These are phyloP conservation scores for Ceratina australensis DNA, from an alignment of 1,140 invertebrate species.

Conservation along the genomic window DNA sequence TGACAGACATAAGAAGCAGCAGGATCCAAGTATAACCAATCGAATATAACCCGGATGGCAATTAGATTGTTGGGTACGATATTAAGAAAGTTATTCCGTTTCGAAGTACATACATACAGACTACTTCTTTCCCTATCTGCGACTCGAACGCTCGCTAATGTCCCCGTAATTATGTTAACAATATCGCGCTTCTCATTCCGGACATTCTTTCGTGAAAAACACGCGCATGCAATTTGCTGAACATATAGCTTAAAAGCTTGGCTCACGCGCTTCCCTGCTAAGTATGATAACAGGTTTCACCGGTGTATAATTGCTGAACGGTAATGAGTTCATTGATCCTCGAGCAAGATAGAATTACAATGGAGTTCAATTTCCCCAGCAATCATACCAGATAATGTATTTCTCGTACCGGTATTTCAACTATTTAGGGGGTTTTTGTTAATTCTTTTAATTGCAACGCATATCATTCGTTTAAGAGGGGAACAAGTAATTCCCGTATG, in stretches of 20 bases:
- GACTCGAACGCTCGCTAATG: slow-evolving; percentile 9
- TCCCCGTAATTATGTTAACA: slow-evolving; percentile 24
- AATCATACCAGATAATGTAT: background rate
- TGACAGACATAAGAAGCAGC: no score
- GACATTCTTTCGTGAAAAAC: background rate
- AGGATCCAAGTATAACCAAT: no score
- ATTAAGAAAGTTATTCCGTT: no score
- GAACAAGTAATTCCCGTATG: no score
- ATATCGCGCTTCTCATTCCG: background rate
- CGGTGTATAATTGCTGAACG: background rate
- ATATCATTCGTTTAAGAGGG: no score
- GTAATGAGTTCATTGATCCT: slow-evolving; percentile 2
- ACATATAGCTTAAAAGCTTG: background rate
- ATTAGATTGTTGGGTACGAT: no score
- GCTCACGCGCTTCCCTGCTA: background rate
- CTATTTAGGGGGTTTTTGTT: no score
- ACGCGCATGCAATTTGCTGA: background rate
- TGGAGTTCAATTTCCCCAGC: background rate
- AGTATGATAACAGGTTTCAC: background rate
- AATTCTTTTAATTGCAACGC: no score
- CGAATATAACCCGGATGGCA: no score
- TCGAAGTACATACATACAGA: no score
- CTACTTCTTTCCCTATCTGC: background rate
- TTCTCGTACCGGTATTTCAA: background rate
- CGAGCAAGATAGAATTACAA: background rate